Conservation (phyloP, 2,797 vertebrate species). For the Eulemur albifrons region DNA sequence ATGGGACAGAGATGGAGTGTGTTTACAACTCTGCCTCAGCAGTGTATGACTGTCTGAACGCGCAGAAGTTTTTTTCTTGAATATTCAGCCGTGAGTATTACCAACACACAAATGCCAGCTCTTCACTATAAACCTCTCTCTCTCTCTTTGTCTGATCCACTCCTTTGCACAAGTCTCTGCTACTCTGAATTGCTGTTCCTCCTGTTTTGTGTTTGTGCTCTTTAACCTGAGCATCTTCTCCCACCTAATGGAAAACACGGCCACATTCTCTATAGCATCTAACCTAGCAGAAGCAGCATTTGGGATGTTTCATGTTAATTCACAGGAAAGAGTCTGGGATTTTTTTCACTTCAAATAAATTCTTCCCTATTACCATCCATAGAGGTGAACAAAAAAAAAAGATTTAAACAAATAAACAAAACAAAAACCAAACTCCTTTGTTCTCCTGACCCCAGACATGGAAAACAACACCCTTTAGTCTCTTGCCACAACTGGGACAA, state of each 20-base stretch:
- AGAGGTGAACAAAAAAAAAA: neutral
- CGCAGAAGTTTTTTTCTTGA: neutral
- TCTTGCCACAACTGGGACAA: neutral
- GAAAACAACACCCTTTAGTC: neutral
- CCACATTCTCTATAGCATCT: neutral
- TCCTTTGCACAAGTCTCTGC: neutral
- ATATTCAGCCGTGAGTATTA: neutral
- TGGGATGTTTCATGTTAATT: neutral
- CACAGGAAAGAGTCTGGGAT: neutral
- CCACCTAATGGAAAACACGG: neutral
- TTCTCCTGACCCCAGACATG: neutral
- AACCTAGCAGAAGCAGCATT: neutral
- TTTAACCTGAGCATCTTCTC: neutral
- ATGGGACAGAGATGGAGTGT: neutral
- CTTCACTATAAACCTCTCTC: neutral
- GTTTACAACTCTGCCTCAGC: neutral
- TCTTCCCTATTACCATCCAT: neutral
- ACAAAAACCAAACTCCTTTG: neutral
- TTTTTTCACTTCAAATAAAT: neutral
- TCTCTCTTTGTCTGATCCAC: neutral
- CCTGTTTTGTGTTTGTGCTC: neutral
- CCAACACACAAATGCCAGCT: neutral
- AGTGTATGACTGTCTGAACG: neutral
- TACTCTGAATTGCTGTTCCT: neutral
- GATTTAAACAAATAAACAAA: neutral